phyloP scores from a whole-genome alignment of 2,113 vertebrate species.

The Podiceps cristatus region DNA sequence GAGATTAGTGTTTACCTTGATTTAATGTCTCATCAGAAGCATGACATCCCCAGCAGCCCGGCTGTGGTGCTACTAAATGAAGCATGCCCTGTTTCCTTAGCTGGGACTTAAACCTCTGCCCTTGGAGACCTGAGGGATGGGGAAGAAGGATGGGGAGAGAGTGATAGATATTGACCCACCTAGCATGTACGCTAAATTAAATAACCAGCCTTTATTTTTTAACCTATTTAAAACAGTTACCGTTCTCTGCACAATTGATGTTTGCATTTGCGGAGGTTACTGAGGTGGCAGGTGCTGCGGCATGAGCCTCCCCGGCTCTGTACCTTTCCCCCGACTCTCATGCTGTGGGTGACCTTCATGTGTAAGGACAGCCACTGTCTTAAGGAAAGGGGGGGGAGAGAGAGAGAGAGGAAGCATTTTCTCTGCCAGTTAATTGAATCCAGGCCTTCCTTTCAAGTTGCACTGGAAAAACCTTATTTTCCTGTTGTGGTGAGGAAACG shows the following conservation, averaged over 20 bases:
- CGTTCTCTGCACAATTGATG: slow-evolving; percentile 3
- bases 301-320: background rate
- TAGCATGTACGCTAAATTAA: slow-evolving; percentile 29
- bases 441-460: slow-evolving; percentile 18
- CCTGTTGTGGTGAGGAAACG: background rate
- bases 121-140: slow-evolving; percentile 51
- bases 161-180: slow-evolving; percentile 64
- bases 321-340: background rate
- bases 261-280: background rate
- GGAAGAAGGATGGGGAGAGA: slow-evolving; percentile 31
- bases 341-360: background rate
- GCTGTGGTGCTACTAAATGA: slow-evolving; percentile 70
- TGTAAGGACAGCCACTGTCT: slow-evolving; percentile 12
- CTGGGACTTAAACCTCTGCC: slow-evolving; percentile 73
- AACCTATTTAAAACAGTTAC: slow-evolving; percentile 33
- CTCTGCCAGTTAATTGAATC: slow-evolving; percentile 50
- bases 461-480: slow-evolving; percentile 33
- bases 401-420: slow-evolving; percentile 18
- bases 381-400: background rate
- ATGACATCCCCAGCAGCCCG: slow-evolving; percentile 52
- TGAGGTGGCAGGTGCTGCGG: background rate
- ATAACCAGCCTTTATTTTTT: slow-evolving; percentile 62
- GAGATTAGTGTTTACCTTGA: slow-evolving; percentile 77
- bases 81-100: slow-evolving; percentile 70
- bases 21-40: slow-evolving; percentile 80